Evolutionary conservation across 1,140 invertebrate species (phyloP), one percentile per base, ranked within the genome.

Genomic region (Habropoda laboriosa): DNA sequence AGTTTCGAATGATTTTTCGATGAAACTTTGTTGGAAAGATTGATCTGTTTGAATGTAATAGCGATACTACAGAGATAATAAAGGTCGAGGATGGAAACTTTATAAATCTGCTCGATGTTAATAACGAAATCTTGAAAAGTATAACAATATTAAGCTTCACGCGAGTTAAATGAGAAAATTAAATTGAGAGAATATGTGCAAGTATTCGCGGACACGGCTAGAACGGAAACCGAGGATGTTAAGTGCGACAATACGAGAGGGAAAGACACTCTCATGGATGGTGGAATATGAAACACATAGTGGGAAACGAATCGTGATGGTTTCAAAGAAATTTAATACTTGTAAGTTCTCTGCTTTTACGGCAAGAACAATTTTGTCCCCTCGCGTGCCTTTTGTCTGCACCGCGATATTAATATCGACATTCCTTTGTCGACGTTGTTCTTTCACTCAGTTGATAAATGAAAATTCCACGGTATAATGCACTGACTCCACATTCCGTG

Each of bases 401-500:
- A 6, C 13, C 30, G 5, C 30, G 64, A 67, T 67, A 67, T 70
- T 70, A 70, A 70, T 57, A 70, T 42, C 67, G 35, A 70, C 67
- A 70, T 70, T 57, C 38, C 38, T 24, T 55, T 40, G 49, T 53
- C 24, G 24, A 35, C 18, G 24, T 42, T 70, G 24, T 30, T 55
- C 18, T 30, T 70, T 53, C 16, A 12, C 12, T 7, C n/a, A 10
- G 16, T 53, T 57, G 35, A 53, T 55, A 21, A 70, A 42, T 55
- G 24, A 42, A 57, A 70, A 57, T 70, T 57, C 51, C 49, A 21
- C n/a, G 16, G 5, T 21, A 55, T 40, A 70, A 40, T 57, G n/a
- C n/a, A 55, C 3, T 27, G 51, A 2, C 8, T 13, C 27, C n/a
- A 7, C 63, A 18, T 30, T 12, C 35, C 66, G 47, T 24, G 35